Evolutionary conservation across 2,797 vertebrate genomes (phyloP).

Genomic region (Sylvia borin): DNA sequence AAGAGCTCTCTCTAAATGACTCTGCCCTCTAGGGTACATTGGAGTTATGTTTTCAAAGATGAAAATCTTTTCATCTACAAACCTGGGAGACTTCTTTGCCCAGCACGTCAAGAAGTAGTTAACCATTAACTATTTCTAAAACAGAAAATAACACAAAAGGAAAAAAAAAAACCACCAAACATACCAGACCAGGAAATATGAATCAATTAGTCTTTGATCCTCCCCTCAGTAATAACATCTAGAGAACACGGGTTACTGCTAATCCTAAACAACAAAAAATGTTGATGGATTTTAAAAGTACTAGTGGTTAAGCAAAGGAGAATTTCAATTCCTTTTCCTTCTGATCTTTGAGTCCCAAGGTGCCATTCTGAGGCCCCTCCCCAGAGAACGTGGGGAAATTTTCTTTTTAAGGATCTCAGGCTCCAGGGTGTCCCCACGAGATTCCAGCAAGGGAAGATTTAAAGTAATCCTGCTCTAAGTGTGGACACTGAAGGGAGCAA

Average conservation of each 20-base stretch:
- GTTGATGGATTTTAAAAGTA: not conserved
- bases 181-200: slow-evolving; percentile 15
- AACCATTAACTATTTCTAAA: not conserved
- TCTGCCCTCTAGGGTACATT: slow-evolving; percentile 70
- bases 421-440: not conserved
- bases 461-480: not conserved
- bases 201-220: slow-evolving; percentile 51
- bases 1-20: slow-evolving; percentile 55
- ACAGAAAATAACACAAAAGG: not conserved
- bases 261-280: not conserved
- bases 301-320: not conserved
- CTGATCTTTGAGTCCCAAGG: not conserved
- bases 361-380: not conserved
- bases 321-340: not conserved
- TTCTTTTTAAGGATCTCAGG: not conserved
- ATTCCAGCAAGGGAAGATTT: not conserved
- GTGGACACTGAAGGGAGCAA: not conserved
- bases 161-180: not conserved
- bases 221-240: slow-evolving; percentile 3
- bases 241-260: not conserved
- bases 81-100: slow-evolving; percentile 7
- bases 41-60: slow-evolving; percentile 51
- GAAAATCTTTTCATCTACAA: slow-evolving; percentile 34
- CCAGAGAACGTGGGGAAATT: not conserved
- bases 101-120: not conserved